These are phyloP conservation scores for Varroa destructor DNA, from an alignment of 1,140 invertebrate genomes.

Conservation along the genomic window DNA sequence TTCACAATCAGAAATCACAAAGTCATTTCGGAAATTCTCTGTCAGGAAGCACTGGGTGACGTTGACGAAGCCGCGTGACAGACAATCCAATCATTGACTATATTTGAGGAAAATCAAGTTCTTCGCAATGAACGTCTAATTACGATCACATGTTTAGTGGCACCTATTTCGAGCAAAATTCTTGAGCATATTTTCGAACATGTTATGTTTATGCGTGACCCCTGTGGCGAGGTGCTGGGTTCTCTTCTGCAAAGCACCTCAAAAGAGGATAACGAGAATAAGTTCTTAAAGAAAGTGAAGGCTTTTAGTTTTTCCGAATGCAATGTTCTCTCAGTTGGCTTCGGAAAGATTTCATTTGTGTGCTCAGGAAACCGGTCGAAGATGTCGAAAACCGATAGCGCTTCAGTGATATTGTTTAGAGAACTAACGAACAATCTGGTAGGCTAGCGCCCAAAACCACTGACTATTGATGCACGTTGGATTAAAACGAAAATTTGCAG, in stretches of 20 bases:
- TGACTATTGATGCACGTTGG: not conserved
- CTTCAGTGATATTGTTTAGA: slow-evolving; percentile 6
- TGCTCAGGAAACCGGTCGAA: slow-evolving; percentile 3
- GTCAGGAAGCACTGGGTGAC: slow-evolving; percentile 7
- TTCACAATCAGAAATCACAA: not conserved
- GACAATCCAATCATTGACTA: not conserved
- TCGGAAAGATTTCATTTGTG: not conserved
- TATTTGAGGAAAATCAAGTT: not conserved
- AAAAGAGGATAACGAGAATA: not conserved
- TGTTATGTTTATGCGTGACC: not conserved
- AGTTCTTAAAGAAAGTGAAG: not conserved
- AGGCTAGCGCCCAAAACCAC: not conserved
- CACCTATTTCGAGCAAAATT: not conserved
- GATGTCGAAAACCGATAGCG: not conserved
- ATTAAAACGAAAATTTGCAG: not conserved
- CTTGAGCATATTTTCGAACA: not conserved
- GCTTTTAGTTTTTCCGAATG: not conserved
- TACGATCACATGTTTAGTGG: not conserved
- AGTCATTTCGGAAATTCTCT: not conserved
- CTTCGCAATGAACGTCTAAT: not conserved
- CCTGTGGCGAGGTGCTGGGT: not conserved
- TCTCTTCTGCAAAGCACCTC: not conserved
- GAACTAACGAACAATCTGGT: slow-evolving; percentile 11
- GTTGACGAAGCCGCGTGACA: slow-evolving; percentile 4
- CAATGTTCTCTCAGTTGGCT: not conserved